Conservation (phyloP, 2,797 vertebrate species). For the Neomorphus geoffroyi region DNA sequence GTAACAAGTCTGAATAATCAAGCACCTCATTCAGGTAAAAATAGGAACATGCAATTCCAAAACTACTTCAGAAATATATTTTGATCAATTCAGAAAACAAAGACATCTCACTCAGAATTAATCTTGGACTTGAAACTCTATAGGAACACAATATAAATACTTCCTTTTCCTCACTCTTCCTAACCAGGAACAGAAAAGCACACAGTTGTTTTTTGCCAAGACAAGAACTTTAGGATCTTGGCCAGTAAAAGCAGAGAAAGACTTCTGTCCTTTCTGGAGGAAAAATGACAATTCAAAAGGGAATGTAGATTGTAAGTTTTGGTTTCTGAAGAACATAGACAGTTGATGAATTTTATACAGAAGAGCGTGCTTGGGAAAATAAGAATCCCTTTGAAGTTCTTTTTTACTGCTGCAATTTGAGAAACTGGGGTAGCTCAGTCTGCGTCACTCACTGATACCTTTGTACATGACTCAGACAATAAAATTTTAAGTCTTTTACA, state of each 20-base stretch:
- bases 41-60: neutral
- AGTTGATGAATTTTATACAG: neutral
- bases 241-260: neutral
- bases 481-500: neutral
- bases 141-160: neutral
- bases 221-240: neutral
- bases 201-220: neutral
- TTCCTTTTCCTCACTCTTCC: neutral
- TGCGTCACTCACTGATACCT: neutral
- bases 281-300: neutral
- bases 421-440: neutral
- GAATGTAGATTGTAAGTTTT: neutral
- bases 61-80: neutral
- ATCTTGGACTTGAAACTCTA: neutral
- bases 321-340: neutral
- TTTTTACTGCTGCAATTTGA: neutral
- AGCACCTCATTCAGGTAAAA: neutral
- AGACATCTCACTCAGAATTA: neutral
- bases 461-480: neutral
- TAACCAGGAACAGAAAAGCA: neutral
- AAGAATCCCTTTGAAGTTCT: conserved; percentile 2
- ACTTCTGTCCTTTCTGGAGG: neutral
- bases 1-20: neutral
- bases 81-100: neutral
- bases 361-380: neutral